Evolutionary conservation across 2,888 invertebrate species (phyloP), one percentile per base, ranked within the genome.

Genomic region (Oscheius myriophilus): DNA sequence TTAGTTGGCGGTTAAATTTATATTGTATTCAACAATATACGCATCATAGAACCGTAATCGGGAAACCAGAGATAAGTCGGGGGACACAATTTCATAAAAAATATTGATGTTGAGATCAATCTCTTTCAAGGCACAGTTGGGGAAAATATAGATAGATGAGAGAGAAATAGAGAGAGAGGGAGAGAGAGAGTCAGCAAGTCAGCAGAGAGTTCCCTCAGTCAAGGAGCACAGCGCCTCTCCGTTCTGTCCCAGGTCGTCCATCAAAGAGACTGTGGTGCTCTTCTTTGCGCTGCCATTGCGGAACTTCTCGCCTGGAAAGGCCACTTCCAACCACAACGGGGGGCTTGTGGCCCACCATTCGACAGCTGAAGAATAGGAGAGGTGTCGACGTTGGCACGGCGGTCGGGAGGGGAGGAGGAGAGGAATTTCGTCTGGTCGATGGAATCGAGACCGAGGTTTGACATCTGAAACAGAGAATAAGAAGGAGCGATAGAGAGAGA

Each of bases 391-490:
- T 68, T 42, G 12, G 67, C 70, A 12, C 70, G 71, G 25, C 69
- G 69, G 51, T 74, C 70, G 41, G 33, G 33, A 33, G 33, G 33
- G 33, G 33, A 33, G 33, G 63, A 43, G n/a, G 71, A 61, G 26
- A 76, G 39, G 42, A 76, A 74, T 41, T 74, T 25, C 7, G 76
- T 76, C 39, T 74, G 72, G 46, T 76, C 74, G 41, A 76, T 53
- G n/a, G 59, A 53, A 18, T 76, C 72, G 4, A 74, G 46, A 26
- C 63, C 63, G 3, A 63, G 16, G 23, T 23, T 63, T 12, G 54
- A 63, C 54, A 54, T 41, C 54, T 63, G 21, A 49, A 46, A 12
- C 9, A 9, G 9, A 9, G 3, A 6, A 9, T 3, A 6, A 33
- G 33, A 33, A 9, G 9, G 33, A 33, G 33, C 3, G 33, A 33